These are phyloP conservation scores for Oceanodroma leucorhoa DNA, from an alignment of 2,797 vertebrate genomes.

Conservation along the genomic window DNA sequence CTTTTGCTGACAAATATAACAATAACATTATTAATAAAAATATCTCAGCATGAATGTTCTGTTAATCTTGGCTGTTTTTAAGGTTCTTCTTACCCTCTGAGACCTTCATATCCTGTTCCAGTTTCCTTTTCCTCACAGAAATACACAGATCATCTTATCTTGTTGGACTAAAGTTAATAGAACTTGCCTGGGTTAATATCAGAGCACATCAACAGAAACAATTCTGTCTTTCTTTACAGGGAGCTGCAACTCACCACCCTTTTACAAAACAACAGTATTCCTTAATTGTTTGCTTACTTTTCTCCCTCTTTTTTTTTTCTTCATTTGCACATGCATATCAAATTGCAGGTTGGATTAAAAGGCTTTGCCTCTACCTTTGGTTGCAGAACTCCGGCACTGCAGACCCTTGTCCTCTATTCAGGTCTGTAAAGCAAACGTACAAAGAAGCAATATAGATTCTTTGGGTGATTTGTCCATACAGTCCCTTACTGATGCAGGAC, in stretches of 20 bases:
- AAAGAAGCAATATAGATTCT: neutral
- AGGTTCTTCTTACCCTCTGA: neutral
- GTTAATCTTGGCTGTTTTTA: neutral
- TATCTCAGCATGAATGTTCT: neutral
- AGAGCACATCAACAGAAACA: neutral
- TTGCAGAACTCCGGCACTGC: neutral
- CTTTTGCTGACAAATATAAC: neutral
- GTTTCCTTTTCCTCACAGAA: neutral
- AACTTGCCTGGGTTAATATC: neutral
- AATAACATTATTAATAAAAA: neutral
- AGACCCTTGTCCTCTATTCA: neutral
- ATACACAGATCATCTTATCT: neutral
- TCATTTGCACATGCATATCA: neutral
- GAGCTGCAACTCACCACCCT: neutral
- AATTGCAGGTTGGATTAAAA: neutral
- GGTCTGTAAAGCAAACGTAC: neutral
- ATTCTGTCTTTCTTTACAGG: neutral
- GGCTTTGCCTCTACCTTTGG: neutral
- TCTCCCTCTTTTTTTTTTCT: neutral
- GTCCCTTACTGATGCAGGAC: neutral
- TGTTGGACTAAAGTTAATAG: neutral
- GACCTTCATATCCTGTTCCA: neutral
- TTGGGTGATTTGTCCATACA: neutral
- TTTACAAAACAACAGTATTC: neutral
- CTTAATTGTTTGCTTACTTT: neutral